phyloP scores from a whole-genome alignment of 2,888 invertebrate genomes.

The Lissocephala sabroskyi region DNA sequence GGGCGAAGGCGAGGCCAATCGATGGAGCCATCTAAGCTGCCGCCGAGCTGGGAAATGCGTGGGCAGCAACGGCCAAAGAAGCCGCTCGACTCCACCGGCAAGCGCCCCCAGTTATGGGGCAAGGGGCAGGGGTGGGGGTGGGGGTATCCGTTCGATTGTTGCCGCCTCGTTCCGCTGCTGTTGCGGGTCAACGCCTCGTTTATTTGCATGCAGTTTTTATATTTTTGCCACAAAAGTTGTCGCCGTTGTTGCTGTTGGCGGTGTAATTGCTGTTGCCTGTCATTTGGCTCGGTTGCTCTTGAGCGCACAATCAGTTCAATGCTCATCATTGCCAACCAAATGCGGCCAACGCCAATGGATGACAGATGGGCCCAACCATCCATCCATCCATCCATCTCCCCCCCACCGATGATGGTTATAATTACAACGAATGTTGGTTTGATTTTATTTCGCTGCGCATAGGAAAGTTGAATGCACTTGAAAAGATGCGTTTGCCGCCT shows the following conservation, averaged over 20 bases:
- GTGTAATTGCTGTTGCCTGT: slow-evolving; percentile 12
- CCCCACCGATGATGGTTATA: too few species aligned
- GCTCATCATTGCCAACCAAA: slow-evolving; percentile 33
- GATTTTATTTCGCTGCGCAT: not conserved
- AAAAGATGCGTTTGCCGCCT: too few species aligned
- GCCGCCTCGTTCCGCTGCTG: not conserved
- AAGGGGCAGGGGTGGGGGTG: too few species aligned
- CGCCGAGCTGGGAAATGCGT: too few species aligned
- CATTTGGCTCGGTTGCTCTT: slow-evolving; percentile 24
- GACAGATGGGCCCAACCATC: too few species aligned
- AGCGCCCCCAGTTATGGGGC: slow-evolving; percentile 27
- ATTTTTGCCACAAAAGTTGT: too few species aligned
- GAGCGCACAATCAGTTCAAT: slow-evolving; percentile 62
- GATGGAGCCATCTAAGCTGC: not conserved
- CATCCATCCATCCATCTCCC: not conserved
- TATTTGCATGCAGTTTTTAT: slow-evolving; percentile 12
- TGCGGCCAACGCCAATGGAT: too few species aligned
- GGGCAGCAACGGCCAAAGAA: too few species aligned
- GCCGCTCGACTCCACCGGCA: too few species aligned
- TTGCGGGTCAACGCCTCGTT: slow-evolving; percentile 39
- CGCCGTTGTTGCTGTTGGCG: too few species aligned
- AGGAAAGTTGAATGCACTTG: not conserved
- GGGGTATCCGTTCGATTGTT: too few species aligned
- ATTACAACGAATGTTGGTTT: too few species aligned
- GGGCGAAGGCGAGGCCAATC: not conserved